Percentiles rank a stretch among this genome's conserved stretches.
These are phyloP conservation scores for Gracilinanus agilis DNA, from an alignment of 2,113 vertebrate species.

Conservation along the genomic window DNA sequence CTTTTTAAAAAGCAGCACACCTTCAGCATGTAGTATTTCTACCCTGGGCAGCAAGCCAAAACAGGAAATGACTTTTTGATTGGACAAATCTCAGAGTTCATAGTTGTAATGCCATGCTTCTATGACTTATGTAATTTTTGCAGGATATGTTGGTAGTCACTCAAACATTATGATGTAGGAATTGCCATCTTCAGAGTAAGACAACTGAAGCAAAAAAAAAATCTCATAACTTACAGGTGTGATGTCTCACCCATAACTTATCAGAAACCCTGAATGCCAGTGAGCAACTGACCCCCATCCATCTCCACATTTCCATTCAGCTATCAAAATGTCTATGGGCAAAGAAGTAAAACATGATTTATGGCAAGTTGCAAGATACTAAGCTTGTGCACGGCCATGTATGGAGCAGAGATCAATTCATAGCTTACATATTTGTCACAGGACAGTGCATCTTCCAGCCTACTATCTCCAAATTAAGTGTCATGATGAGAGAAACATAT, in stretches of 20 bases:
- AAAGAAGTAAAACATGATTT: constrained; percentile 71
- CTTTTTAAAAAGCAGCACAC: neutral
- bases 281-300: constrained; percentile 65
- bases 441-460: constrained; percentile 65
- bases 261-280: constrained; percentile 52
- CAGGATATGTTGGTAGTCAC: constrained; percentile 32
- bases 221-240: constrained; percentile 67
- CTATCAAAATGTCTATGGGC: constrained; percentile 55
- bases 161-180: constrained; percentile 63
- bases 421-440: constrained; percentile 70
- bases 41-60: neutral
- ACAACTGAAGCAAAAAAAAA: constrained; percentile 61
- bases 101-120: constrained; percentile 26
- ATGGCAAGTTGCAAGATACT: constrained; percentile 54
- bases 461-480: constrained; percentile 75
- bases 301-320: constrained; percentile 55
- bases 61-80: constrained; percentile 47
- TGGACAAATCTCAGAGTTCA: constrained; percentile 26
- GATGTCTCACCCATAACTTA: constrained; percentile 65
- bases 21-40: neutral
- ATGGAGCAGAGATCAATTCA: constrained; percentile 68
- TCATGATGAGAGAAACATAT: constrained; percentile 74
- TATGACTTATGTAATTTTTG: constrained; percentile 25
- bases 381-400: constrained; percentile 41
- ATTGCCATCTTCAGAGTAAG: constrained; percentile 45